These are phyloP conservation scores for Tonatia bakeri DNA, from an alignment of 2,113 vertebrate species.

Conservation along the genomic window DNA sequence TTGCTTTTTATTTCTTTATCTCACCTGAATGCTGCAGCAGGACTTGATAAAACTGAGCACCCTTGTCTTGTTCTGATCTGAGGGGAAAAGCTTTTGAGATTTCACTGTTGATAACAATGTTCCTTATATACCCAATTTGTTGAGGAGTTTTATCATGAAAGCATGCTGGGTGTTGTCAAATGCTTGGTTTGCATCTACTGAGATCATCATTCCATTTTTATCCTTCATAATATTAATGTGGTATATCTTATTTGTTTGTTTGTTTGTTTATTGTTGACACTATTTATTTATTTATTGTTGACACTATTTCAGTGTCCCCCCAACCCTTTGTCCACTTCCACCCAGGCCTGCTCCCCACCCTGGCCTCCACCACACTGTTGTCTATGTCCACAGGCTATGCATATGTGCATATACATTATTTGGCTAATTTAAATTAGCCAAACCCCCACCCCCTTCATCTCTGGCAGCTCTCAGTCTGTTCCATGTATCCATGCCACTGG, in stretches of 20 bases:
- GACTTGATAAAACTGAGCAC: background rate
- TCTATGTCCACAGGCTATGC: too few species aligned
- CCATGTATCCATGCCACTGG: too few species aligned
- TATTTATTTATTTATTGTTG: too few species aligned
- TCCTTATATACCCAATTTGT: background rate
- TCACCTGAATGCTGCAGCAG: background rate
- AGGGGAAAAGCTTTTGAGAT: background rate
- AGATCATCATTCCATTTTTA: background rate
- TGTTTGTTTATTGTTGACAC: too few species aligned
- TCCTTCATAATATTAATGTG: background rate
- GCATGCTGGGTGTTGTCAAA: background rate
- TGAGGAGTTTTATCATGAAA: background rate
- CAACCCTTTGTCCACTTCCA: too few species aligned
- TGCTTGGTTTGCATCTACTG: background rate
- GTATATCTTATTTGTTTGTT: background rate
- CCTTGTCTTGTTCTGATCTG: background rate
- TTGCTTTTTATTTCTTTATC: background rate
- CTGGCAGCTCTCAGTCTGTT: too few species aligned
- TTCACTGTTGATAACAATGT: background rate
- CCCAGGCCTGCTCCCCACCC: too few species aligned
- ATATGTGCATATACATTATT: too few species aligned
- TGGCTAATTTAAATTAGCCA: too few species aligned
- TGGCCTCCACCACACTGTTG: too few species aligned
- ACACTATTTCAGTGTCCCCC: too few species aligned
- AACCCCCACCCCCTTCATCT: too few species aligned